Evolutionary conservation across 2,113 vertebrate genomes (phyloP).

Genomic region (Corythaixoides concolor): DNA sequence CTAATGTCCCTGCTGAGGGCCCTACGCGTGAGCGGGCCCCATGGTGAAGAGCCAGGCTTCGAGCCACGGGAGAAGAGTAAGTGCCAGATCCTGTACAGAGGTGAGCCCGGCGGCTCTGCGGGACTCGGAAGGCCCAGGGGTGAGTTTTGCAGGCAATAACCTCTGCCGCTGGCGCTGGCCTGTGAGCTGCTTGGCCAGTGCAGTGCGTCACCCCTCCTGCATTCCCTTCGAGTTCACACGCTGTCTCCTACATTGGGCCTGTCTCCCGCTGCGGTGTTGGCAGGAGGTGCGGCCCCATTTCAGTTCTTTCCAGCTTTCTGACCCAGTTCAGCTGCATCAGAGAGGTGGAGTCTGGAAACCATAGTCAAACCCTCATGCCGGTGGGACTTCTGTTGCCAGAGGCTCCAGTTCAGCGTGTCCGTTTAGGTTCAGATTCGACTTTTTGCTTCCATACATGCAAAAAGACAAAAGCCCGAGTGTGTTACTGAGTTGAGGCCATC

Average conservation of each 20-base stretch:
- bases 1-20: not conserved
- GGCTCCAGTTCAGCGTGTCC: not conserved
- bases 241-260: fast-evolving
- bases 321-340: not conserved
- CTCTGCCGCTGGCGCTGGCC: not conserved
- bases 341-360: not conserved
- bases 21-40: not conserved
- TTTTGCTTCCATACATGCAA: not conserved
- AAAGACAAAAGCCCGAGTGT: not conserved
- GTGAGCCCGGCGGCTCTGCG: not conserved
- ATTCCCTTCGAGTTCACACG: fast-evolving
- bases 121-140: not conserved
- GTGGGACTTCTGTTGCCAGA: not conserved
- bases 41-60: not conserved
- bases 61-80: not conserved
- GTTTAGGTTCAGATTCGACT: not conserved
- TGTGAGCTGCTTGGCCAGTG: not conserved
- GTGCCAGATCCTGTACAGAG: not conserved
- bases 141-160: not conserved
- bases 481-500: not conserved
- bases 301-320: not conserved
- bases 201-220: not conserved
- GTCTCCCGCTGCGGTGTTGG: not conserved
- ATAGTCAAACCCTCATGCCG: not conserved
- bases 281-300: not conserved